phyloP scores from a whole-genome alignment of 2,888 invertebrate genomes.

The Matsumyia berberina region DNA sequence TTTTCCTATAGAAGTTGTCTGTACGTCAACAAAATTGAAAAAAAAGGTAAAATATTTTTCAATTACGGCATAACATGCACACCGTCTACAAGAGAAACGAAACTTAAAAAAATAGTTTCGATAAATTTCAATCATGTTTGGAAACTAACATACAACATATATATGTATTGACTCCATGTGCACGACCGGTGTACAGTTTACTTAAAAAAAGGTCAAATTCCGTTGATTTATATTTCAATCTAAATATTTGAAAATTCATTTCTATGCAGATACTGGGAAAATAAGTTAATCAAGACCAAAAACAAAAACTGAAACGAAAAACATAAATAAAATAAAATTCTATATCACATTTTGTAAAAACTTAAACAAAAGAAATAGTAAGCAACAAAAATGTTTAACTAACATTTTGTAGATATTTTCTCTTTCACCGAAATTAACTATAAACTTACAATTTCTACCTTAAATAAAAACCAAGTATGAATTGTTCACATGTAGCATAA shows the following conservation, averaged over 20 bases:
- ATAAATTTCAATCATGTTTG: too few relatives aligned
- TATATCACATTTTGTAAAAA: conserved; percentile 66
- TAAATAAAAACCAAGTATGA: conserved; percentile 27
- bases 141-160: too few relatives aligned
- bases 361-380: not conserved
- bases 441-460: conserved; percentile 19
- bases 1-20: too few relatives aligned
- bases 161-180: too few relatives aligned
- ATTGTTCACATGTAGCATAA: conserved; percentile 46
- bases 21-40: too few relatives aligned
- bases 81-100: too few relatives aligned
- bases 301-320: not conserved
- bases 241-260: not conserved
- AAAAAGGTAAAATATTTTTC: too few relatives aligned
- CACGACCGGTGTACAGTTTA: too few relatives aligned
- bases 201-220: too few relatives aligned
- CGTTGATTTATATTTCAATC: too few relatives aligned
- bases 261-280: conserved; percentile 8
- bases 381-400: conserved; percentile 21
- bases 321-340: conserved; percentile 8
- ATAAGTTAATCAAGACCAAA: conserved; percentile 45
- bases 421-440: conserved; percentile 44
- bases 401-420: conserved; percentile 65
- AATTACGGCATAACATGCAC: too few relatives aligned
- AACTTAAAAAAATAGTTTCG: too few relatives aligned